phyloP scores from a whole-genome alignment of 1,140 invertebrate species.

The Cataglyphis hispanica region DNA sequence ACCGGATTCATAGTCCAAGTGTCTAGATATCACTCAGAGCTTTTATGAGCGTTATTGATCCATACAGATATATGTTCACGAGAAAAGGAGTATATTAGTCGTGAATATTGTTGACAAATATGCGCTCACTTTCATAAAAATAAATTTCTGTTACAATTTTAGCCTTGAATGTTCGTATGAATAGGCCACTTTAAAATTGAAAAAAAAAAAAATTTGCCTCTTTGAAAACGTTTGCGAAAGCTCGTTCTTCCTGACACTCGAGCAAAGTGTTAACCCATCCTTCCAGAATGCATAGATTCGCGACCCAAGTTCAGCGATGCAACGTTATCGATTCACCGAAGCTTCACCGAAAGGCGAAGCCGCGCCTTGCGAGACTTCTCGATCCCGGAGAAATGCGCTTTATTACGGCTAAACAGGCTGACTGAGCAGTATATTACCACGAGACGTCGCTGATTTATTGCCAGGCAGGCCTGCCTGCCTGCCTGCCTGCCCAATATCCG shows the following conservation, averaged over 20 bases:
- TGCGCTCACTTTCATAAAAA: not conserved
- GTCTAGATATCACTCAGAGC: not conserved
- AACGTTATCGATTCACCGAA: not conserved
- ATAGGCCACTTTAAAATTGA: not conserved
- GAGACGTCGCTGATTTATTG: constrained; percentile 78
- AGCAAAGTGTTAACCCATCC: not conserved
- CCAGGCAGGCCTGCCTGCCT: constrained; percentile 77
- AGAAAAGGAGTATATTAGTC: not conserved
- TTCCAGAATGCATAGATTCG: not conserved
- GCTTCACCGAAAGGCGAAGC: not conserved
- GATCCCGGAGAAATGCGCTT: constrained; percentile 70
- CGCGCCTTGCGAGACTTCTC: constrained; percentile 41
- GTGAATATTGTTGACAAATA: not conserved
- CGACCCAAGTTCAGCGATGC: not conserved
- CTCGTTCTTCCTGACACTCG: not conserved
- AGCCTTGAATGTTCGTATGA: not conserved
- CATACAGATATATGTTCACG: not conserved
- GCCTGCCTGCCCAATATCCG: constrained; percentile 80
- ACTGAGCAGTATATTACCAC: constrained; percentile 80
- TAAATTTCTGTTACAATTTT: not conserved
- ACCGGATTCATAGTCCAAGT: not conserved
- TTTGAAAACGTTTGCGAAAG: not conserved
- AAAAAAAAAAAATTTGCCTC: too few relatives aligned
- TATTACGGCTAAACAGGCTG: constrained; percentile 81
- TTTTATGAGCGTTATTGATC: not conserved